Conservation (phyloP, 2,113 vertebrate species). For the Blennius ocellaris region DNA sequence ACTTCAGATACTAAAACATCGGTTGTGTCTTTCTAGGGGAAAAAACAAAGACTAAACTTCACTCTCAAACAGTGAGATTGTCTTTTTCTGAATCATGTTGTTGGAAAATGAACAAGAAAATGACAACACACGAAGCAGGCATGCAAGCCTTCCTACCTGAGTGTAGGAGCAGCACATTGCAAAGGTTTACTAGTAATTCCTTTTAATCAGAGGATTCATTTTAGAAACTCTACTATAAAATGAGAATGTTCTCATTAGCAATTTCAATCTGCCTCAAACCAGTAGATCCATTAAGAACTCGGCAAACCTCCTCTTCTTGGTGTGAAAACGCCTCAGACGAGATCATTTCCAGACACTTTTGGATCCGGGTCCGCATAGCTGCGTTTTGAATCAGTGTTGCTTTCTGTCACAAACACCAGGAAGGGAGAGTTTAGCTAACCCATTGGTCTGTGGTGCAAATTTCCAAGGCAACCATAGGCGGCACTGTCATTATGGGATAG, state of each 20-base stretch:
- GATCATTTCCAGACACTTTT: not conserved
- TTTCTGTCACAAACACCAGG: not conserved
- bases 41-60: not conserved
- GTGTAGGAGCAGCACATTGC: too few relatives aligned
- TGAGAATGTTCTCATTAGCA: too few relatives aligned
- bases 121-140: too few relatives aligned
- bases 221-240: too few relatives aligned
- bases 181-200: too few relatives aligned
- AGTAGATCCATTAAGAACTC: not conserved
- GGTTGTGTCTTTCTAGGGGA: not conserved
- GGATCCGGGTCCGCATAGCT: not conserved
- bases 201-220: too few relatives aligned
- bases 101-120: too few relatives aligned
- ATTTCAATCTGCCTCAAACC: not conserved
- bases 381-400: not conserved
- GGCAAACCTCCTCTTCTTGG: too few relatives aligned
- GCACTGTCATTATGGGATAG: slow-evolving; percentile 13
- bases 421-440: not conserved
- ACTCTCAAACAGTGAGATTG: not conserved
- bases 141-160: too few relatives aligned
- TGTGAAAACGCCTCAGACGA: not conserved
- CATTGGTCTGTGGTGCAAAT: not conserved
- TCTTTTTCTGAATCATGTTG: too few relatives aligned
- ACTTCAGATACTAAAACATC: not conserved
- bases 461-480: slow-evolving; percentile 19